Conservation (phyloP, 2,113 vertebrate genomes). For the Oenanthe melanoleuca region DNA sequence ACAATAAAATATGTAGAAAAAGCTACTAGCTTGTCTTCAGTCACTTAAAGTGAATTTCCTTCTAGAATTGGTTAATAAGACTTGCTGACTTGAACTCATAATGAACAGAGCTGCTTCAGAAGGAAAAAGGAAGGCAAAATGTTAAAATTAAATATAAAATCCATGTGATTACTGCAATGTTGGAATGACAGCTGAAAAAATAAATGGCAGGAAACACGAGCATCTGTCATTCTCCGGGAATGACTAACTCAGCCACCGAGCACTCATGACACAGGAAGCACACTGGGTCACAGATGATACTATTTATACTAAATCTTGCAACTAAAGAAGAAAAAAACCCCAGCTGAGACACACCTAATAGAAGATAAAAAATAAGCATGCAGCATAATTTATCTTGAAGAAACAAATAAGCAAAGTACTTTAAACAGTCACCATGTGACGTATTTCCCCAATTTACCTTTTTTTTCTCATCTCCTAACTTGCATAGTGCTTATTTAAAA, state of each 20-base stretch:
- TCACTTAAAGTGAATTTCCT: conserved; percentile 45
- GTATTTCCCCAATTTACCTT: neutral
- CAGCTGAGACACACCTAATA: neutral
- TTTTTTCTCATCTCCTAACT: neutral
- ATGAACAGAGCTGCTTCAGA: conserved; percentile 10
- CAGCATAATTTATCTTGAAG: neutral
- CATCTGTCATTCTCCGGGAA: neutral
- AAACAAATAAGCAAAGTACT: neutral
- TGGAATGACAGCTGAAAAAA: neutral
- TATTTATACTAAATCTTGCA: neutral
- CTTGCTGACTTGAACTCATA: conserved; percentile 16
- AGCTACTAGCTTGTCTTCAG: conserved; percentile 4
- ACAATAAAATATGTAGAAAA: conserved; percentile 34
- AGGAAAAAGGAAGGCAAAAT: neutral
- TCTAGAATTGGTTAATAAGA: conserved; percentile 46
- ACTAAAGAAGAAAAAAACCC: neutral
- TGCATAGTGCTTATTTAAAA: neutral
- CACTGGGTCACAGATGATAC: neutral
- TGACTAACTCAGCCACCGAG: neutral
- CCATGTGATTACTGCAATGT: neutral
- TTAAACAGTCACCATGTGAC: neutral
- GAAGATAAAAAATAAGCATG: neutral
- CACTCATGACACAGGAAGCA: neutral
- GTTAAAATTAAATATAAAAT: neutral
- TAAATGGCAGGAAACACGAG: neutral